A percentile compares a stretch with the other conserved stretches of the same genome.
Conservation (phyloP, 2,113 vertebrate genomes). For the Prietella phreatophila region DNA sequence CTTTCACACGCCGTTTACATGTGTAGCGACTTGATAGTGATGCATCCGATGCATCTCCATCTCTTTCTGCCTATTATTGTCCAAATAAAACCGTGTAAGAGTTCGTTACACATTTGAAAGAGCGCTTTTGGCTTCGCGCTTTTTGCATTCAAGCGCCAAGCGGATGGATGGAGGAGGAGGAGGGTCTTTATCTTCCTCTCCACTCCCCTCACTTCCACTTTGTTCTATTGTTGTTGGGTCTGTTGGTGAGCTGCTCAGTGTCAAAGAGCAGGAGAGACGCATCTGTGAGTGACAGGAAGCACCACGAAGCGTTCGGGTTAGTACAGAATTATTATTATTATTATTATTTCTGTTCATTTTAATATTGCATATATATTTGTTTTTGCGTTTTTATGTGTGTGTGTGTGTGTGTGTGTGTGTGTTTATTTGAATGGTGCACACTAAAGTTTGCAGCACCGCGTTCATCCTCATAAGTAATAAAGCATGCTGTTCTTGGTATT, state of each 20-base stretch:
- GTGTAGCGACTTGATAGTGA: neutral
- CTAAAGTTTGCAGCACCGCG: slow-evolving; percentile 20
- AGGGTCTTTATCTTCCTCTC: slow-evolving; percentile 47
- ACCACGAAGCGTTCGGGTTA: slow-evolving; percentile 5
- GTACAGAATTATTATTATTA: neutral
- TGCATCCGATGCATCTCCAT: neutral
- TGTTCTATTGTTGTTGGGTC: slow-evolving; percentile 68
- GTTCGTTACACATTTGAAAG: neutral
- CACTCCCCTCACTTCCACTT: slow-evolving; percentile 56
- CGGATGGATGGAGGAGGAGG: slow-evolving; percentile 55
- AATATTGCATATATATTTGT: neutral
- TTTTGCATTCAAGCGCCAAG: neutral
- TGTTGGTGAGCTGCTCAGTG: slow-evolving; percentile 57
- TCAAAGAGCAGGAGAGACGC: slow-evolving; percentile 48
- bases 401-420: neutral
- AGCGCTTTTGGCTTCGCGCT: neutral
- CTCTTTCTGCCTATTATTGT: neutral
- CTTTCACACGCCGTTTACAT: neutral
- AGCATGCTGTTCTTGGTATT: neutral
- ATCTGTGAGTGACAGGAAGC: slow-evolving; percentile 30
- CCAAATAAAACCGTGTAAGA: neutral
- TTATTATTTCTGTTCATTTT: neutral
- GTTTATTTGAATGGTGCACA: neutral
- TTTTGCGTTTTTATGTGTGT: neutral
- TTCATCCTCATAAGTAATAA: neutral